These are phyloP conservation scores for Brachypalpus laphriformis DNA, from an alignment of 2,888 invertebrate genomes.

Conservation along the genomic window DNA sequence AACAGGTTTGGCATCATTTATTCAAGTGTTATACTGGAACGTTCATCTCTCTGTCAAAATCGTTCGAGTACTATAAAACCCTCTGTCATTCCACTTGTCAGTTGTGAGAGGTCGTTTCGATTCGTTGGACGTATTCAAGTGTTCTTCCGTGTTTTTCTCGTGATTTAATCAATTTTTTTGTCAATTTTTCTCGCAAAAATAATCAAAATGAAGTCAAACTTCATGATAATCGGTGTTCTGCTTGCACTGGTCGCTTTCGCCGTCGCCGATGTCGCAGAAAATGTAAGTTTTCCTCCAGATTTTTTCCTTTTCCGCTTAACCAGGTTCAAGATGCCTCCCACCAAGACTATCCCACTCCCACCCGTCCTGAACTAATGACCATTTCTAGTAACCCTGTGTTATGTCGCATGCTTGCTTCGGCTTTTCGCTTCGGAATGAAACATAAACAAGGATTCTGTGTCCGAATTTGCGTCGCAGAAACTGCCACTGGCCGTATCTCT, in stretches of 20 bases:
- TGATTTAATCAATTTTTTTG: too few relatives aligned
- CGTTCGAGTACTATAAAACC: constrained; percentile 30
- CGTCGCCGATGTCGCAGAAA: constrained; percentile 19
- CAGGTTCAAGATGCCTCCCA: neutral
- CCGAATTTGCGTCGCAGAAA: constrained; percentile 10
- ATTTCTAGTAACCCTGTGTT: neutral
- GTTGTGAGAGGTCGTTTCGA: constrained; percentile 56
- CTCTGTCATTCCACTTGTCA: constrained; percentile 37
- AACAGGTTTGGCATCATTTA: constrained; percentile 19
- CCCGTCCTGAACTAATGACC: constrained; percentile 4
- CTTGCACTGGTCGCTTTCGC: constrained; percentile 31
- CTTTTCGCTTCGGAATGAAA: too few relatives aligned
- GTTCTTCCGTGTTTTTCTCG: neutral
- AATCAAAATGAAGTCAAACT: constrained; percentile 31
- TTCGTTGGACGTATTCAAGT: constrained; percentile 26
- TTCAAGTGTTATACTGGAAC: constrained; percentile 34
- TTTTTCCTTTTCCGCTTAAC: neutral
- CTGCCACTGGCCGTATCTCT: too few relatives aligned
- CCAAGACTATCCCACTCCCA: too few relatives aligned
- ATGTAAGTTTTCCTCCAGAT: constrained; percentile 7
- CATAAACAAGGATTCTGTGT: neutral
- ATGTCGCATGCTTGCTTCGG: neutral
- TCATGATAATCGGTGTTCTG: constrained; percentile 30
- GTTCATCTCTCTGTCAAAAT: neutral
- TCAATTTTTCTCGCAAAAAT: too few relatives aligned